phyloP scores from a whole-genome alignment of 2,888 invertebrate genomes.

The Lithophane semibrunnea region DNA sequence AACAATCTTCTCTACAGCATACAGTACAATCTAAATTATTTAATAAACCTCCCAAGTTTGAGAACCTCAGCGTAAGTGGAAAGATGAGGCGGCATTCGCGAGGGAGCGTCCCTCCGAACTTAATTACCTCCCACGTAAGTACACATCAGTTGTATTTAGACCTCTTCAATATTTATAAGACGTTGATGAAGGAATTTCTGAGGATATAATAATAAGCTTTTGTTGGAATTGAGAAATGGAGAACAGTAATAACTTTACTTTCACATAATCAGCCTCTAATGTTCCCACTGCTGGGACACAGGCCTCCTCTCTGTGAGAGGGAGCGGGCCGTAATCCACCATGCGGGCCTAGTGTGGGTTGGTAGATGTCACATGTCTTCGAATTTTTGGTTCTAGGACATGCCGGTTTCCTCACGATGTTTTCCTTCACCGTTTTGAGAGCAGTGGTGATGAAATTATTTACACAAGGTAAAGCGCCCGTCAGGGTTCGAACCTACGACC shows the following conservation, averaged over 20 bases:
- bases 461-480: too few relatives aligned
- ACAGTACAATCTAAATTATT: conserved; percentile 38
- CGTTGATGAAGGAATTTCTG: conserved; percentile 57
- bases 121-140: conserved; percentile 68
- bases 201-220: conserved; percentile 12
- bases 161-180: conserved; percentile 70
- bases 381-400: too few relatives aligned
- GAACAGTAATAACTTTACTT: not conserved
- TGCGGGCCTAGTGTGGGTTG: too few relatives aligned
- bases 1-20: not conserved
- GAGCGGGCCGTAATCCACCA: too few relatives aligned
- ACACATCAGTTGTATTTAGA: conserved; percentile 64
- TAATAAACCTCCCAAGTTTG: conserved; percentile 56
- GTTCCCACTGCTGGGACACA: too few relatives aligned
- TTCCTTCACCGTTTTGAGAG: too few relatives aligned
- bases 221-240: conserved; percentile 15
- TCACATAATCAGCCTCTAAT: too few relatives aligned
- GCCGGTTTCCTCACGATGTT: too few relatives aligned
- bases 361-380: too few relatives aligned
- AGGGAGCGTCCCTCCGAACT: conserved; percentile 60
- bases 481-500: too few relatives aligned
- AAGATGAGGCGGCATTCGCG: conserved; percentile 65
- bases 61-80: conserved; percentile 49
- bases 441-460: too few relatives aligned
- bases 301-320: too few relatives aligned